Conservation (phyloP, 1,140 invertebrate species). For the Adoxophyes honmai region DNA sequence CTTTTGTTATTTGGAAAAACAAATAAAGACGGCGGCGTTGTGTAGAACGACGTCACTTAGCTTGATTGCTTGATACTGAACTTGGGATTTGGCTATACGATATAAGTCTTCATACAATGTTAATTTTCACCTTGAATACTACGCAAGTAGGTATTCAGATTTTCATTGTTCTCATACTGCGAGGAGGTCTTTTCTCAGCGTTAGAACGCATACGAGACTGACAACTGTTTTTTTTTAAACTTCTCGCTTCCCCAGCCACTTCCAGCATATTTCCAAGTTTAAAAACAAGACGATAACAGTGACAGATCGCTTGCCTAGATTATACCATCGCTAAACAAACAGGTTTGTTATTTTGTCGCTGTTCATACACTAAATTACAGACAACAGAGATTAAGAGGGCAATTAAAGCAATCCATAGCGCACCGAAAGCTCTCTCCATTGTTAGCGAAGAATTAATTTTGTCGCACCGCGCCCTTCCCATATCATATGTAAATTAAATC, state of each 20-base stretch:
- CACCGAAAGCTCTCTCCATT: not conserved
- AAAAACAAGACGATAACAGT: too few relatives aligned
- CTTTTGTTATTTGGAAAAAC: slow-evolving; percentile 4
- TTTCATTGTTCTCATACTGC: too few relatives aligned
- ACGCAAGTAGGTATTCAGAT: too few relatives aligned
- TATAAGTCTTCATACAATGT: too few relatives aligned
- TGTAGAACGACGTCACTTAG: not conserved
- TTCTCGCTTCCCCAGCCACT: not conserved
- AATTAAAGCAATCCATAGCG: slow-evolving; percentile 11
- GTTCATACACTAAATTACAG: not conserved
- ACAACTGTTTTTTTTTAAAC: too few relatives aligned
- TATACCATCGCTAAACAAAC: not conserved
- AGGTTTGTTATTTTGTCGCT: not conserved
- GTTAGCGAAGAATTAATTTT: slow-evolving; percentile 12
- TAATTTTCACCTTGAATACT: too few relatives aligned
- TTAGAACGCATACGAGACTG: too few relatives aligned
- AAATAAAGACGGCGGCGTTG: slow-evolving; percentile 3
- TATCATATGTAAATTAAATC: slow-evolving; percentile 16
- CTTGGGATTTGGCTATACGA: too few relatives aligned
- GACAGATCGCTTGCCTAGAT: too few relatives aligned
- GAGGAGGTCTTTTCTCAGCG: too few relatives aligned
- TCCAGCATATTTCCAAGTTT: not conserved
- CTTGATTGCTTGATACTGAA: too few relatives aligned
- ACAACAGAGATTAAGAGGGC: slow-evolving; percentile 6
- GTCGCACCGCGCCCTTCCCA: not conserved